Percentiles rank a stretch among this genome's conserved stretches.
phyloP scores from a whole-genome alignment of 35 echinoderm and acorn worm genomes.

The Apostichopus californicus region DNA sequence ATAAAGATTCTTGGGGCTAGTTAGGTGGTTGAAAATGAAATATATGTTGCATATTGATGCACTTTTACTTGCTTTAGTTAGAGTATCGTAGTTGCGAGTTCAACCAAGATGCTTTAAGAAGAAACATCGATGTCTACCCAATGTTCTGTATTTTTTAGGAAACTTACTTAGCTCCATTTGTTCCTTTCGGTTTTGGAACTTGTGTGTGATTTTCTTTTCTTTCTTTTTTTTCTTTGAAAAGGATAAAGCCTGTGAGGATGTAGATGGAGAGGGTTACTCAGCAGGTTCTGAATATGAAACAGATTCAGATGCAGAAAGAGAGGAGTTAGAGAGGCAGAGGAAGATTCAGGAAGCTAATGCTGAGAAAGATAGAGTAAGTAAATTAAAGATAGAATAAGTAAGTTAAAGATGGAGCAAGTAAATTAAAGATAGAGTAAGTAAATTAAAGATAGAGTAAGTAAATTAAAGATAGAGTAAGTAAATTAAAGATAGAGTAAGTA shows the following conservation, averaged over 20 bases:
- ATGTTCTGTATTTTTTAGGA: too few species aligned
- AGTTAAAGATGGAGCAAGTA: background rate
- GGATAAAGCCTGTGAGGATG: constrained; percentile 91
- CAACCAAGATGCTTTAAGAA: too few species aligned
- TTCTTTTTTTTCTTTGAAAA: constrained; percentile 1
- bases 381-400: background rate
- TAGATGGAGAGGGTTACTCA: constrained; percentile 81
- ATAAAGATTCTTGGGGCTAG: too few species aligned
- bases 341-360: constrained; percentile 80
- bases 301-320: constrained; percentile 86
- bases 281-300: constrained; percentile 72
- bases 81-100: too few species aligned
- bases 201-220: background rate
- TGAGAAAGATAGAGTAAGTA: constrained; percentile 75
- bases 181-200: too few species aligned
- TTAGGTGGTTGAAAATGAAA: background rate
- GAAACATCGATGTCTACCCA: too few species aligned
- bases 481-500: too few species aligned
- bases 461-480: too few species aligned
- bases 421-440: background rate
- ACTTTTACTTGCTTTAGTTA: too few species aligned
- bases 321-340: constrained; percentile 75
- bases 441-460: too few species aligned
- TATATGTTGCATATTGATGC: background rate
- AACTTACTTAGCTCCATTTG: too few species aligned